Evolutionary conservation across 2,797 vertebrate species (phyloP), one percentile per base, ranked within the genome.

Genomic region (Ceryle rudis): DNA sequence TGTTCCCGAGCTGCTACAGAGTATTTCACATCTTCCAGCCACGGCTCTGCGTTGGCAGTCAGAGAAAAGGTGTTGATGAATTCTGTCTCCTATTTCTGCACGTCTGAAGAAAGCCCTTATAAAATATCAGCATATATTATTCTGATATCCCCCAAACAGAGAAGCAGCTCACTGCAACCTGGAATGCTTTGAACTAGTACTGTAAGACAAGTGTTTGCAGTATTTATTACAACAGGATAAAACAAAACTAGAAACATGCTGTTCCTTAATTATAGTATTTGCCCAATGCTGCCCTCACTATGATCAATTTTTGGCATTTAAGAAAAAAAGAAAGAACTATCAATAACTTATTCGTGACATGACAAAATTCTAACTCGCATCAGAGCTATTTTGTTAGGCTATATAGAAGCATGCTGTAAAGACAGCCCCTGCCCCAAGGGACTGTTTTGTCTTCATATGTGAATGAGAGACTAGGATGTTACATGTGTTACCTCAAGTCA

Each of bases 21-120:
- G 90, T 64, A 62, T 94, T 93, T 90, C 95, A 81, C 93, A 71
- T 94, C 85, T 96, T 88, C 90, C 83, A 84, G 92, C 91, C 88
- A 61, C 15, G 6, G 81, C 80, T 93, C 70, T 94, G 94, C 74
- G 71, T 96, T 96, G 94, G 95, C 96, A 94, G 91, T 77, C 3
- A 1, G 88, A 85, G 95, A 61, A 92, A 95, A 95, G 90, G 94
- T 95, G 95, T 95, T 95, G 96, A 93, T 95, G 93, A 95, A 94
- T 95, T 95, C 93, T 85, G 90, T 92, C 91, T 95, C 94, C 93
- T 87, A 94, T 96, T 91, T 90, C 90, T 93, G 73, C 78, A 2
- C 81, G 94, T 93, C 96, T 95, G 91, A 95, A 95, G 93, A 86
- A 96, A 91, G 74, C 66, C 81, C 81, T 84, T 74, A 81, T 67